Evolutionary conservation across 1,140 invertebrate species (phyloP), one percentile per base, ranked within the genome.

Genomic region (Drosophila ananassae): DNA sequence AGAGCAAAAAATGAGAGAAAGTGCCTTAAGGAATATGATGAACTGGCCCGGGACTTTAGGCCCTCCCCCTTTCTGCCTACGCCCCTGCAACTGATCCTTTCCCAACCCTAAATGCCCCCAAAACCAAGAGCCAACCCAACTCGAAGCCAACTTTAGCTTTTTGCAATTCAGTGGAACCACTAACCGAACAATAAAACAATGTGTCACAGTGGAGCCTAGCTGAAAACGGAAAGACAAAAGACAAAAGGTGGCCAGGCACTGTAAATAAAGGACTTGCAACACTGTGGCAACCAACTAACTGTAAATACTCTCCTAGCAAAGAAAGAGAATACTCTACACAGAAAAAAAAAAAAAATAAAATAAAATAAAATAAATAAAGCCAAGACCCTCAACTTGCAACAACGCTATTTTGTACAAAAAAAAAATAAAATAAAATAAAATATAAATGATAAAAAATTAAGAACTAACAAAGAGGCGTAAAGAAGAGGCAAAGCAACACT

Each of bases 21-120:
- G 80, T 79, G 80, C 80, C 76, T 84, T 84, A 83, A 61, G 77
- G 80, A 84, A 79, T 62, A 74, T 57, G 48, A 44, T 61, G 46
- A 46, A 66, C 51, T 58, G 67, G 56, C 60, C 41, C 41, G 6
- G 30, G 48, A 44, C 47, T 63, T 10, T 1, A 24, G n/a, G 39
- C 24, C 30, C 30, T 44, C 46, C 34, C 17, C 17, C 17, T 17
- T 28, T 17, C 51, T 73, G 22, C 34, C 41, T 22, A 12, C 12
- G 25, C 28, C 9, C 17, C 34, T 58, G 17, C 8, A 28, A 28
- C 25, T 28, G 25, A 28, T 5, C 44, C 17, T 21, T 2, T 8
- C 44, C 7, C 17, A 17, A 17, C 0, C 2, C 21, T 21, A 9
- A 32, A 28, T 3, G n/a, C 51, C 21, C 8, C 44, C 21, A 8